Evolutionary conservation across 2,888 invertebrate species (phyloP).

Genomic region (Chymomyza caudatula): DNA sequence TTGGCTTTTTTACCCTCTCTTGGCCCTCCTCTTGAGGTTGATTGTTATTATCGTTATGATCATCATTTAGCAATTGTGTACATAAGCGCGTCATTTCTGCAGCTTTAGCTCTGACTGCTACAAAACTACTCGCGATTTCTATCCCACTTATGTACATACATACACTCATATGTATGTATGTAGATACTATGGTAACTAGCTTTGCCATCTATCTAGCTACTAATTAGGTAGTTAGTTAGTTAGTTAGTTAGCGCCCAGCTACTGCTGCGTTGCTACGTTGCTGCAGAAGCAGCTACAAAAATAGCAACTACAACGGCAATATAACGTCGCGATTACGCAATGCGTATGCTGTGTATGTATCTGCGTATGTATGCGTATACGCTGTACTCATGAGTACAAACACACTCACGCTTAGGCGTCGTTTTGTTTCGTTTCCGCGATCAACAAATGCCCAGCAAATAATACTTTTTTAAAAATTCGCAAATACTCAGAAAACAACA

Average conservation of each 20-base stretch:
- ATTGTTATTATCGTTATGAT: neutral
- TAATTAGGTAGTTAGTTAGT: constrained; percentile 36
- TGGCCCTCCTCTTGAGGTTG: neutral
- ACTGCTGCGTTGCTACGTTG: constrained; percentile 56
- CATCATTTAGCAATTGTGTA: neutral
- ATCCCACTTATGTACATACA: constrained; percentile 1
- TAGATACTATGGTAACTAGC: constrained; percentile 28
- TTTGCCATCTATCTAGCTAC: constrained; percentile 16
- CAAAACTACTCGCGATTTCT: too few species aligned
- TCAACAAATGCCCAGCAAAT: constrained; percentile 45
- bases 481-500: constrained; percentile 27
- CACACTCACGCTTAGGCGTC: constrained; percentile 14
- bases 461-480: constrained; percentile 51
- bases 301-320: constrained; percentile 35
- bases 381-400: constrained; percentile 27
- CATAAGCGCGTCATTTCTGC: constrained; percentile 35
- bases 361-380: constrained; percentile 13
- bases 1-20: neutral
- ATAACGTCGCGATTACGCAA: constrained; percentile 60
- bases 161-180: constrained; percentile 2
- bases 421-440: constrained; percentile 68
- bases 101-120: constrained; percentile 51
- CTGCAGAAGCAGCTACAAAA: constrained; percentile 8
- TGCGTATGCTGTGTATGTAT: constrained; percentile 44
- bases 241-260: constrained; percentile 45